A percentile compares a stretch with the other conserved stretches of the same genome.
Conservation (phyloP, 2,113 vertebrate genomes). For the Beaufortia kweichowensis region DNA sequence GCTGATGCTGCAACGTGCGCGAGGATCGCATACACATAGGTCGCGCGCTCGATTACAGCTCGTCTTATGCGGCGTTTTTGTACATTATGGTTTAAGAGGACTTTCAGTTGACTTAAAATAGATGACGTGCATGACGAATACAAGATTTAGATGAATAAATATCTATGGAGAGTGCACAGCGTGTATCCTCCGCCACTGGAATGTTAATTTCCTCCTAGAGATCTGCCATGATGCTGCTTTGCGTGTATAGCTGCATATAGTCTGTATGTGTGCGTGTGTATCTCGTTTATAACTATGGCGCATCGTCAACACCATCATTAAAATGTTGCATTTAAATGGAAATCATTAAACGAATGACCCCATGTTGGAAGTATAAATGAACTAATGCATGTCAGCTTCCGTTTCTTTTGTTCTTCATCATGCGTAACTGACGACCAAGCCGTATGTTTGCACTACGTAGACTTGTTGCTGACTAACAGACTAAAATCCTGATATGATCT, state of each 20-base stretch:
- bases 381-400: neutral
- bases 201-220: slow-evolving; percentile 56
- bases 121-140: neutral
- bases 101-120: neutral
- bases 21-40: slow-evolving; percentile 42
- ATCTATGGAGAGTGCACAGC: slow-evolving; percentile 26
- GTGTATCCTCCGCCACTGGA: slow-evolving; percentile 58
- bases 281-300: slow-evolving; percentile 6
- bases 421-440: neutral
- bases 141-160: neutral
- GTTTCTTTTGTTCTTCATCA: neutral
- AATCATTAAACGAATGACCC: neutral
- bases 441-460: neutral
- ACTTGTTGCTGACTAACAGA: slow-evolving; percentile 28
- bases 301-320: slow-evolving; percentile 6
- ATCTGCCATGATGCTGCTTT: slow-evolving; percentile 34
- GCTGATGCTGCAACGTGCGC: slow-evolving; percentile 48
- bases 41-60: slow-evolving; percentile 25
- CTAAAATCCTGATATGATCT: neutral
- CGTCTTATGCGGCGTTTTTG: neutral
- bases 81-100: neutral
- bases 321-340: neutral
- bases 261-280: neutral
- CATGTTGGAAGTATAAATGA: neutral
- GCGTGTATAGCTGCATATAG: neutral